Conservation (phyloP, 1,140 invertebrate genomes). For the Parasteatoda tepidariorum region DNA sequence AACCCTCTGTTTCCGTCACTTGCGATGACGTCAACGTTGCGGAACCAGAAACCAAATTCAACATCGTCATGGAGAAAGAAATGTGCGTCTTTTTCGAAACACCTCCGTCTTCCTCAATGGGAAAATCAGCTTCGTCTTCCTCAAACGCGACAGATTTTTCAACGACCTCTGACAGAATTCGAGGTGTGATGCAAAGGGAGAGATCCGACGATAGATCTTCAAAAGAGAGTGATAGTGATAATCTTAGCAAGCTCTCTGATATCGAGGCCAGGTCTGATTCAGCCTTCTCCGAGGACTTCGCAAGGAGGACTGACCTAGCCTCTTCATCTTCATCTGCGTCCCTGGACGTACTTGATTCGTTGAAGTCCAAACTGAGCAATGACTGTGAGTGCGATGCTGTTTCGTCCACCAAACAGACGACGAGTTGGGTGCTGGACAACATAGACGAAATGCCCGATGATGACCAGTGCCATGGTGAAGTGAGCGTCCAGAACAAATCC, state of each 20-base stretch:
- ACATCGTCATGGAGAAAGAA: slow-evolving; percentile 42
- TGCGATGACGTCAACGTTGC: slow-evolving; percentile 42
- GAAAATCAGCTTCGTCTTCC: slow-evolving; percentile 47
- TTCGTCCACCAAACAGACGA: background rate
- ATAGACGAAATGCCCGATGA: slow-evolving; percentile 54
- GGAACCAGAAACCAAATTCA: slow-evolving; percentile 45
- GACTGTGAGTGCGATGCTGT: background rate
- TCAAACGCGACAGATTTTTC: slow-evolving; percentile 55
- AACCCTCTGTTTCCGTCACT: background rate
- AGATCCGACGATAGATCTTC: slow-evolving; percentile 51
- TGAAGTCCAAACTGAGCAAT: slow-evolving; percentile 2
- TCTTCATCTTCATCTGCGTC: slow-evolving; percentile 36
- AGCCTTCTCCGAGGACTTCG: slow-evolving; percentile 35
- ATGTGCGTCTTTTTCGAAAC: slow-evolving; percentile 55
- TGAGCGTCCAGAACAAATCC: background rate
- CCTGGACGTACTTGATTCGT: slow-evolving; percentile 24
- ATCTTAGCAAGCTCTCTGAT: slow-evolving; percentile 48
- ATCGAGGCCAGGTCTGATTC: slow-evolving; percentile 27
- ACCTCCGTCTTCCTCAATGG: slow-evolving; percentile 34
- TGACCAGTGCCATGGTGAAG: background rate
- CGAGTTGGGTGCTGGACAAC: slow-evolving; percentile 37
- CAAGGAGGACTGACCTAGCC: background rate
- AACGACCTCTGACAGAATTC: slow-evolving; percentile 37
- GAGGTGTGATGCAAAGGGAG: slow-evolving; percentile 51
- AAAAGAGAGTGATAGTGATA: slow-evolving; percentile 57